A percentile compares a stretch with the other conserved stretches of the same genome.
Conservation (phyloP, 35 echinoderm and acorn worm genomes). For the Apostichopus californicus region DNA sequence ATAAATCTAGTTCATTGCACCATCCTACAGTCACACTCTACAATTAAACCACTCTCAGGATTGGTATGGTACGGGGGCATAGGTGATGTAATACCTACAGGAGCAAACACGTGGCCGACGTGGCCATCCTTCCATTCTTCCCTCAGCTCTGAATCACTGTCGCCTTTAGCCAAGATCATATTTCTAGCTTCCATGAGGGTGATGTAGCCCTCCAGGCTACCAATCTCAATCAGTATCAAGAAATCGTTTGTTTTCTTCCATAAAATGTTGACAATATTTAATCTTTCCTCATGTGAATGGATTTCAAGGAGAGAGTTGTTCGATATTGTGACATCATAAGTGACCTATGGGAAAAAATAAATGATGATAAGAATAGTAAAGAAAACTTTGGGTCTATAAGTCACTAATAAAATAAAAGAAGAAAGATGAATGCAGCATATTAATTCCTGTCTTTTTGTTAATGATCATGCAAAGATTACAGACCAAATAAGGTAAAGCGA, state of each 20-base stretch:
- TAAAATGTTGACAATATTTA: constrained; percentile 65
- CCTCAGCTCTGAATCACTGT: neutral
- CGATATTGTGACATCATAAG: constrained; percentile 78
- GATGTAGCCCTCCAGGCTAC: constrained; percentile 77
- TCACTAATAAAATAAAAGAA: too few relatives aligned
- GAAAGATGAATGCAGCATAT: too few relatives aligned
- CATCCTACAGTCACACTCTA: neutral
- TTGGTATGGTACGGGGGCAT: too few relatives aligned
- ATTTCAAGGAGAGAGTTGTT: constrained; percentile 80
- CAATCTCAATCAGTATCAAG: constrained; percentile 83
- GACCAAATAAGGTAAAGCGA: too few relatives aligned
- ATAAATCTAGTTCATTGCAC: too few relatives aligned
- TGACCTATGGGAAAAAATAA: constrained; percentile 48
- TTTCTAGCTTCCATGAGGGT: constrained; percentile 84
- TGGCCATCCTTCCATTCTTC: neutral
- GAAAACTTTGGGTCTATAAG: too few relatives aligned
- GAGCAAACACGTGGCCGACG: constrained; percentile 64
- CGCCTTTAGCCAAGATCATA: constrained; percentile 59
- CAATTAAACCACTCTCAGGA: neutral
- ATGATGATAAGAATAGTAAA: too few relatives aligned
- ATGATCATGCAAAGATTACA: too few relatives aligned
- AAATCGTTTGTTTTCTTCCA: constrained; percentile 88
- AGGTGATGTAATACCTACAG: constrained; percentile 59
- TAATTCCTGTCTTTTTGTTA: too few relatives aligned
- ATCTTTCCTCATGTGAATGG: constrained; percentile 64